These are phyloP conservation scores for Melieria omissa DNA, from an alignment of 2,888 invertebrate genomes.

Conservation along the genomic window DNA sequence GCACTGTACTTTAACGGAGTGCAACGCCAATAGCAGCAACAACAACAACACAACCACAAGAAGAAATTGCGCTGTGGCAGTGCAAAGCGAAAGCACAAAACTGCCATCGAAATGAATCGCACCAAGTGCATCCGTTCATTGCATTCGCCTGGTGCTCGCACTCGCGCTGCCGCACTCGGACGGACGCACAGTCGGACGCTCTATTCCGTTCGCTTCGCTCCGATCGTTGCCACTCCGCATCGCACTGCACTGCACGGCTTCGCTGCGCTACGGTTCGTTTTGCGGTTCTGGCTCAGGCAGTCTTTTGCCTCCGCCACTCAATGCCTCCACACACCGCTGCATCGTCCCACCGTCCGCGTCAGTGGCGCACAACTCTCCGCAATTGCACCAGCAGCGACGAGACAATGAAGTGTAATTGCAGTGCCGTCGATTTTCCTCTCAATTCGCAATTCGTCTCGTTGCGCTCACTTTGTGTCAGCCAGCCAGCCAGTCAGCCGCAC, in stretches of 20 bases:
- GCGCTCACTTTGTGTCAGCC: not conserved
- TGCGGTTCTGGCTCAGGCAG: too few relatives aligned
- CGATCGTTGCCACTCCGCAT: not conserved
- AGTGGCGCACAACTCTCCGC: not conserved
- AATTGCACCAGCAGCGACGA: not conserved
- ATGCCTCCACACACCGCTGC: not conserved
- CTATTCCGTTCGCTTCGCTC: not conserved
- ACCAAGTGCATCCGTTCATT: conserved; percentile 53
- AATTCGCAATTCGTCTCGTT: conserved; percentile 10
- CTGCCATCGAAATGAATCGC: conserved; percentile 53
- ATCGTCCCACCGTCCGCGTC: not conserved
- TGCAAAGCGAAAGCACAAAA: conserved; percentile 4
- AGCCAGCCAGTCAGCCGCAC: too few relatives aligned
- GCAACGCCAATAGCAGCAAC: not conserved
- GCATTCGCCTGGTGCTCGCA: too few relatives aligned
- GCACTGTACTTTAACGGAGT: conserved; percentile 17
- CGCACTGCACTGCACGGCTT: conserved; percentile 2
- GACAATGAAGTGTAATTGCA: not conserved
- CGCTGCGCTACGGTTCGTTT: not conserved
- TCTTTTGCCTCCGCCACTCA: too few relatives aligned
- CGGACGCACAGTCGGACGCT: not conserved
- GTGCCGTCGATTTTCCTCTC: conserved; percentile 18
- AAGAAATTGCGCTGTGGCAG: too few relatives aligned
- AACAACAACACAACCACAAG: not conserved
- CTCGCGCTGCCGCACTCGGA: too few relatives aligned